Percentiles rank a stretch among this genome's conserved stretches.
These are phyloP conservation scores for Drosophila nr. perissopoda DNA, from an alignment of 2,888 invertebrate species.

Conservation along the genomic window DNA sequence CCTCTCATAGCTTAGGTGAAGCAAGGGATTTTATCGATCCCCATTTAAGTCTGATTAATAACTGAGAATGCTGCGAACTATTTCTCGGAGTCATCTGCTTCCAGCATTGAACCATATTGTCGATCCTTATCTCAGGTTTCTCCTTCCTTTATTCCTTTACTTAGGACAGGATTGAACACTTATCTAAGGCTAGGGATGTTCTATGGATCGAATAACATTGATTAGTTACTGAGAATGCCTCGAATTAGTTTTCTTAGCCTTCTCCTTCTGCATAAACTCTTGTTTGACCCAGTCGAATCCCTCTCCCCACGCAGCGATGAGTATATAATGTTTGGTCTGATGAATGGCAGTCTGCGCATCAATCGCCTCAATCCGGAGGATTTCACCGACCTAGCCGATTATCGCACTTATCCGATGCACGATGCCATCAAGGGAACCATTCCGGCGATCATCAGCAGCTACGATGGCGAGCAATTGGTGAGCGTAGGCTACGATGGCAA, in stretches of 20 bases:
- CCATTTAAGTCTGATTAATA: not conserved
- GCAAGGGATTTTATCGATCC: not conserved
- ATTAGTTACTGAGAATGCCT: too few species aligned
- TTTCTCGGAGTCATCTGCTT: not conserved
- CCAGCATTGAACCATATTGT: not conserved
- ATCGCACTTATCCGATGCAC: conserved; percentile 90
- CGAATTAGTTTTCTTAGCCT: not conserved
- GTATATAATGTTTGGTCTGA: conserved; percentile 88
- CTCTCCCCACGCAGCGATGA: conserved; percentile 83
- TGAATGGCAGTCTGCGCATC: conserved; percentile 87
- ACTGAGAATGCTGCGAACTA: not conserved
- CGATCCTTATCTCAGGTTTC: not conserved
- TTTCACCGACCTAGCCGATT: conserved; percentile 87
- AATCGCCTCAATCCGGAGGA: conserved; percentile 86
- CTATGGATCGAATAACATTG: too few species aligned
- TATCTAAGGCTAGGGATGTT: too few species aligned
- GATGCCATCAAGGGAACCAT: conserved; percentile 90
- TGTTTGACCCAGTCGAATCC: not conserved
- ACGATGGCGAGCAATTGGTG: conserved; percentile 86
- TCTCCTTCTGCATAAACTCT: not conserved
- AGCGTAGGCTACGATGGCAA: conserved; percentile 91
- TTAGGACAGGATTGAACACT: not conserved
- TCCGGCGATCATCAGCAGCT: conserved; percentile 88
- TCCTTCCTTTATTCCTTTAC: not conserved
- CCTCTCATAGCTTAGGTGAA: not conserved